Base-by-base conservation (phyloP, 64 coral and sea anemone genomes). In the Acropora tenuis region DNA sequence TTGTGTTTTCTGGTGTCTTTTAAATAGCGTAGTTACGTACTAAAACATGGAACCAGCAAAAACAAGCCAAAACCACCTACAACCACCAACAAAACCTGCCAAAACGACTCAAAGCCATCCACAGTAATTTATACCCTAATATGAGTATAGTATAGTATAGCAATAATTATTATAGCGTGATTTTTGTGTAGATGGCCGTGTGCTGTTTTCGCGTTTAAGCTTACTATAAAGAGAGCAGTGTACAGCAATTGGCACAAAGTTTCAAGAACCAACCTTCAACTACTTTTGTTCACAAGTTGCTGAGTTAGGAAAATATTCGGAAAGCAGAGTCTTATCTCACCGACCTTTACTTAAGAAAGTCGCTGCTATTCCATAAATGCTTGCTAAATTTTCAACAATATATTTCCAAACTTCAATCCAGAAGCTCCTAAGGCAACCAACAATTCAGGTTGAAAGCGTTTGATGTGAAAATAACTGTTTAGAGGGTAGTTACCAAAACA, bases 311-410 rank as follows among this genome's bases (percentile, higher is more conserved):
- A 41, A 73, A 30, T 20, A 73, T 10, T 73, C n/a, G 40, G 40
- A 73, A 73, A 40, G 69, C 69, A 40, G 69, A 73, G n/a, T 73
- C 69, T 73, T 73, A 73, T 73, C 69, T 73, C 69, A 73, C n/a
- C 40, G 8, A 73, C 40, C n/a, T 73, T 20, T 73, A 0, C 69
- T 73, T 73, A 7, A 41, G 40, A 73, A 73, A 6, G 60, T 73
- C 69, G 69, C 40, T 73, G 69, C 69, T 73, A 73, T 73, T 73
- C 40, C 69, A 73, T 73, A 73, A 63, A 63, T 63, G n/a, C 40
- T 30, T 41, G 19, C 6, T 41, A 73, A 30, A 41, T 73, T 73
- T 63, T 73, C 19, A 6, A 73, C 69, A 73, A 73, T 41, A 41
- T 73, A 73, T 73, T 73, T 73, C 18, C n/a, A 73, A 40, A 73